phyloP scores from a whole-genome alignment of 2,797 vertebrate genomes.

The Diceros bicornis region DNA sequence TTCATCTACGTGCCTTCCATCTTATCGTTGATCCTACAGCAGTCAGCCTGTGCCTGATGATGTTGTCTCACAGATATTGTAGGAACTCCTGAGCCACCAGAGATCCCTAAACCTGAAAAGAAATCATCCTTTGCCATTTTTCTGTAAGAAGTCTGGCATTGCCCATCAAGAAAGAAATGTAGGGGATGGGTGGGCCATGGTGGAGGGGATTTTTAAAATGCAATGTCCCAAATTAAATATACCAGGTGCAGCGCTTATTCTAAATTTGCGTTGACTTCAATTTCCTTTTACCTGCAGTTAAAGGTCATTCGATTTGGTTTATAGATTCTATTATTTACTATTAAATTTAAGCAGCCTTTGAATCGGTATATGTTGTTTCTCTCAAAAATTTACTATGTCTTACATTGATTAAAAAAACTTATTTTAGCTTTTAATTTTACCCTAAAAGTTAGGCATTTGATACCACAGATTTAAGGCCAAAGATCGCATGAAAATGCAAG shows the following conservation, averaged over 20 bases:
- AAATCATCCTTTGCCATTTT: background rate
- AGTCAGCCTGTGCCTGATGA: background rate
- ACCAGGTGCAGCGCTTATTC: background rate
- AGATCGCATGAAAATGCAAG: background rate
- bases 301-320: background rate
- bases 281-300: background rate
- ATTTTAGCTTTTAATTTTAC: conserved; percentile 11
- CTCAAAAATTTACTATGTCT: background rate
- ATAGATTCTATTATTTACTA: conserved; percentile 24
- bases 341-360: background rate
- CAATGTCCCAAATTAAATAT: background rate
- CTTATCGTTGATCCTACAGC: background rate
- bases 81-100: background rate
- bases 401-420: background rate
- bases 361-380: background rate
- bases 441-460: background rate
- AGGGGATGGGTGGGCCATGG: background rate
- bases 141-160: background rate
- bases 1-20: conserved; percentile 15
- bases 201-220: background rate
- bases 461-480: background rate
- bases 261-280: too few species aligned
- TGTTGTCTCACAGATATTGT: background rate
- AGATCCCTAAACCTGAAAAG: background rate
- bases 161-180: background rate